Percentiles rank a stretch among this genome's conserved stretches.
These are phyloP conservation scores for Sinosuthora webbiana DNA, from an alignment of 2,113 vertebrate species.

Conservation along the genomic window DNA sequence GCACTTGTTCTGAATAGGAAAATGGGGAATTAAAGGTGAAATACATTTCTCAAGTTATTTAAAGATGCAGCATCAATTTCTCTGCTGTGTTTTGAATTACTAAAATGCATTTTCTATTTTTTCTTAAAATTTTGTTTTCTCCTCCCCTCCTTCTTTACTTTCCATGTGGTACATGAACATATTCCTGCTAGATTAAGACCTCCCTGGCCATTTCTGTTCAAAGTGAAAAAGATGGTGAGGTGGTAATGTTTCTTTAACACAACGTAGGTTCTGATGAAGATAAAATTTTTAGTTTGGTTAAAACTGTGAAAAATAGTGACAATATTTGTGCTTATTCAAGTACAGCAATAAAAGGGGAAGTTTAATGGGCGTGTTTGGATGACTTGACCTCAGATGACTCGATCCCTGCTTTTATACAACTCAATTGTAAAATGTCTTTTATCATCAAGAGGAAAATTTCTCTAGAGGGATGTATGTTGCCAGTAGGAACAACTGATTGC, in stretches of 20 bases:
- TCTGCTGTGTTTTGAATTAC: slow-evolving; percentile 13
- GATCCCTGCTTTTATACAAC: background rate
- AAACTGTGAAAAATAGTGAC: background rate
- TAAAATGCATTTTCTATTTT: background rate
- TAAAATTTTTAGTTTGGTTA: background rate
- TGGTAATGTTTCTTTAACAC: background rate
- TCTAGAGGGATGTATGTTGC: background rate
- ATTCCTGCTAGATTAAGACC: background rate
- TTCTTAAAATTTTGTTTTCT: background rate
- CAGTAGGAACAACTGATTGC: background rate
- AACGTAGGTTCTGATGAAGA: background rate
- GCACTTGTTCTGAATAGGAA: slow-evolving; percentile 88
- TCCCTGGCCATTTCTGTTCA: background rate
- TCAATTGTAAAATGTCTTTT: background rate
- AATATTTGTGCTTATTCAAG: background rate
- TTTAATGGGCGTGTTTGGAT: background rate
- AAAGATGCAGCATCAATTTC: slow-evolving; percentile 60
- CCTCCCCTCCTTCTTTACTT: background rate
- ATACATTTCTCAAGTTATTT: slow-evolving; percentile 71
- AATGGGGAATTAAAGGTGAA: slow-evolving; percentile 78
- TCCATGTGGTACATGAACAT: background rate
- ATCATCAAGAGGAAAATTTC: background rate
- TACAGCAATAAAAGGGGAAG: background rate
- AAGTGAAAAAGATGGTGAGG: background rate
- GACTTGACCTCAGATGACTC: background rate